A percentile compares a stretch with the other conserved stretches of the same genome.
Evolutionary conservation across 64 coral and sea anemone genomes (phyloP).

Genomic region (Cladopsammia gracilis): DNA sequence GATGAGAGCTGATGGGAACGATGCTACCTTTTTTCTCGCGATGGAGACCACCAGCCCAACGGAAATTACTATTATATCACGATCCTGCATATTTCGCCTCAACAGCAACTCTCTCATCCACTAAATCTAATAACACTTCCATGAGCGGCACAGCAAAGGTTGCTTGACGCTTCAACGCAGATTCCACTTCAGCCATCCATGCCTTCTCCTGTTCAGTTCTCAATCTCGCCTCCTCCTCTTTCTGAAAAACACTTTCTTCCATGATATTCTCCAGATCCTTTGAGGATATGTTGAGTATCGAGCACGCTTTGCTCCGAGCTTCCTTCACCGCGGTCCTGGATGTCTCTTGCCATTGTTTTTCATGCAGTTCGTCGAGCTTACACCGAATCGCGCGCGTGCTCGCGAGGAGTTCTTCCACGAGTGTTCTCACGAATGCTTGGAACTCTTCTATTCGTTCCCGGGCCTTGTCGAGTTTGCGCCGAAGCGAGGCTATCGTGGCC

Average conservation of each 20-base stretch:
- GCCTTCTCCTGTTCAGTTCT: constrained; percentile 4
- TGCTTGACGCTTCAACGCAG: constrained; percentile 39
- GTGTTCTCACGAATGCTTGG: constrained; percentile 78
- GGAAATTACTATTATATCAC: neutral
- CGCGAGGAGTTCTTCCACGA: constrained; percentile 47
- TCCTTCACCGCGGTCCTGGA: constrained; percentile 48
- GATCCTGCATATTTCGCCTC: constrained; percentile 11
- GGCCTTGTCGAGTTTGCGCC: constrained; percentile 72
- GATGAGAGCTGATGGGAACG: too few species aligned
- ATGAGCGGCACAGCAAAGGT: constrained; percentile 60
- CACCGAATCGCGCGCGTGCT: constrained; percentile 6
- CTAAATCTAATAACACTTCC: constrained; percentile 63
- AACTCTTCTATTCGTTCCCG: constrained; percentile 86
- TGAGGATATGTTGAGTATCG: constrained; percentile 79
- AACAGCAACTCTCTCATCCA: constrained; percentile 54
- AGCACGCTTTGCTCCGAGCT: constrained; percentile 73
- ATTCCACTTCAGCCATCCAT: constrained; percentile 32
- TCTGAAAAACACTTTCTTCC: constrained; percentile 38
- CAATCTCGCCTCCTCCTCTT: neutral
- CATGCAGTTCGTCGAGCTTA: constrained; percentile 6
- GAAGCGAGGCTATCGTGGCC: constrained; percentile 75
- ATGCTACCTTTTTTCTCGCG: too few species aligned
- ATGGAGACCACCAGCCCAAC: neutral
- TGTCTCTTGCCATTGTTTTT: constrained; percentile 41
- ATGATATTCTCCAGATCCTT: constrained; percentile 66